phyloP scores from a whole-genome alignment of 2,113 vertebrate species.

The Pygoscelis antarcticus region DNA sequence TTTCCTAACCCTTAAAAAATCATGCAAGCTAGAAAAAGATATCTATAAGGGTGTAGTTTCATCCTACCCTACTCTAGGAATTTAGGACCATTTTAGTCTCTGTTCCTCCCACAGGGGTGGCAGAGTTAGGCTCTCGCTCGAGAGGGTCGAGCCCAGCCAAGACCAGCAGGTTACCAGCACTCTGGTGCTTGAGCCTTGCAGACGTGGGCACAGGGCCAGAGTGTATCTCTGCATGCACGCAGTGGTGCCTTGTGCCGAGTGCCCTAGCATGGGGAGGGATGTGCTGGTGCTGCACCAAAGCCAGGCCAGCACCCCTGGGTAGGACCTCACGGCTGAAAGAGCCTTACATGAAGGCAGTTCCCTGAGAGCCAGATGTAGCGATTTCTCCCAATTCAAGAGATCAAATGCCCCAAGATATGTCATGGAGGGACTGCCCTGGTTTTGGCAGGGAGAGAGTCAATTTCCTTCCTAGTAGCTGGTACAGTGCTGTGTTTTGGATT shows the following conservation, averaged over 20 bases:
- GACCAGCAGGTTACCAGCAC: not conserved
- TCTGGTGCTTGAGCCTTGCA: not conserved
- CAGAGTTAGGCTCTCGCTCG: not conserved
- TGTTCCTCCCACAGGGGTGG: not conserved
- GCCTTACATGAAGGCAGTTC: not conserved
- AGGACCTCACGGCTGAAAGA: not conserved
- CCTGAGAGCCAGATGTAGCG: not conserved
- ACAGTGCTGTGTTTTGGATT: no score
- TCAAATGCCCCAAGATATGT: not conserved
- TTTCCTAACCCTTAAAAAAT: not conserved
- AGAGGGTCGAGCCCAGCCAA: not conserved
- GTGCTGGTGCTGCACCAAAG: not conserved
- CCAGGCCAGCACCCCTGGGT: not conserved
- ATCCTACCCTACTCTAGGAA: not conserved
- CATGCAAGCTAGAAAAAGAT: not conserved
- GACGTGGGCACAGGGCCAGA: accelerated
- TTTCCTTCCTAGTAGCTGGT: no score
- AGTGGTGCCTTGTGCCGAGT: not conserved
- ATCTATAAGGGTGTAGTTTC: not conserved
- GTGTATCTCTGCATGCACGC: not conserved
- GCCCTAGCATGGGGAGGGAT: not conserved
- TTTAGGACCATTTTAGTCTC: not conserved
- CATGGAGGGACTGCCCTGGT: not conserved
- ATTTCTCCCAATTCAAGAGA: not conserved
- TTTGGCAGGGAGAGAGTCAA: no score